Percentiles rank a stretch among this genome's conserved stretches.
Evolutionary conservation across 2,888 invertebrate genomes (phyloP).

Genomic region (Stenodera caucasica): DNA sequence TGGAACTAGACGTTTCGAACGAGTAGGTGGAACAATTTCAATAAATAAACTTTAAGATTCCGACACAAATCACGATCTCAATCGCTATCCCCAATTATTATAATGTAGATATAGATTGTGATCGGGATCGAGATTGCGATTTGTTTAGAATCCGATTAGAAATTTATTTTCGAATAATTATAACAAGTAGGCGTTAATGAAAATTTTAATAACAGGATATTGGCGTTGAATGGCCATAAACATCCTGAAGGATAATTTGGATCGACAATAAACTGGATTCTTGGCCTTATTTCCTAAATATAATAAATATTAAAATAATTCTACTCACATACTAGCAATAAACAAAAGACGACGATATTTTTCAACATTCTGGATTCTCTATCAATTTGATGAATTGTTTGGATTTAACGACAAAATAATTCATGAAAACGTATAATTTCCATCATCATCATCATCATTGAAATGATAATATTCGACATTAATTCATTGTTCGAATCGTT

Average conservation of each 20-base stretch:
- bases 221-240: not conserved
- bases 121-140: no score
- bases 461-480: not conserved
- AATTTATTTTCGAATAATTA: no score
- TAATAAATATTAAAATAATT: not conserved
- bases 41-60: no score
- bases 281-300: not conserved
- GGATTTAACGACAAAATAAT: constrained; percentile 1
- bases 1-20: not conserved
- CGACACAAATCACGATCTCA: no score
- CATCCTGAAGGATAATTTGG: not conserved
- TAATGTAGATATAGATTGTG: no score
- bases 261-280: not conserved
- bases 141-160: no score
- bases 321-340: constrained; percentile 16
- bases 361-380: not conserved
- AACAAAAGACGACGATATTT: not conserved
- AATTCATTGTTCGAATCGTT: constrained; percentile 7
- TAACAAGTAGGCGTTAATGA: no score
- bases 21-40: no score
- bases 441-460: not conserved
- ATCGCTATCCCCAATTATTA: no score
- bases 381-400: constrained; percentile 8
- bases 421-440: constrained; percentile 6
- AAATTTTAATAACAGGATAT: not conserved